phyloP scores from a whole-genome alignment of 2,113 vertebrate genomes.

The Paradoxurus hermaphroditus region DNA sequence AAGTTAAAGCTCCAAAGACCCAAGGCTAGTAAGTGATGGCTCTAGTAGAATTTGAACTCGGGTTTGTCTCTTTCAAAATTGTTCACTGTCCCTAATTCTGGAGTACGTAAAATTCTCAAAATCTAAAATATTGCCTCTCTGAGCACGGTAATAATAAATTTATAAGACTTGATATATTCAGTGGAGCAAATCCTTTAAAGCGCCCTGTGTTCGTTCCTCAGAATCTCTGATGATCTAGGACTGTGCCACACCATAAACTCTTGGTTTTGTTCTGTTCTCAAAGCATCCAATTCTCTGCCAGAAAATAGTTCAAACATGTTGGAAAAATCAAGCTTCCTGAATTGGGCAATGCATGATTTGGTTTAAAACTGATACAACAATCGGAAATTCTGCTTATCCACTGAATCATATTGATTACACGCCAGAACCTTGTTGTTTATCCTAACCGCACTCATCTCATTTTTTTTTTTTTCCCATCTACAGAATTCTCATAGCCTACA shows the following conservation, averaged over 20 bases:
- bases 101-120: background rate
- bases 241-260: background rate
- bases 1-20: background rate
- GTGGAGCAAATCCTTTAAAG: background rate
- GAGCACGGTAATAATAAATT: background rate
- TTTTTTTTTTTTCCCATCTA: constrained; percentile 9
- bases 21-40: background rate
- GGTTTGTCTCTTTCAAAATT: constrained; percentile 14
- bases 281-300: constrained; percentile 4
- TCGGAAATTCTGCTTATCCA: constrained; percentile 36
- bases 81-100: background rate
- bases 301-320: constrained; percentile 5
- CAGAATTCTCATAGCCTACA: constrained; percentile 7
- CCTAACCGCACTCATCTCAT: background rate
- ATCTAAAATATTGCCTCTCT: background rate
- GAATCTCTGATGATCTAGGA: background rate
- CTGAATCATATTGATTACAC: constrained; percentile 17
- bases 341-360: background rate
- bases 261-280: constrained; percentile 13
- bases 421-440: background rate
- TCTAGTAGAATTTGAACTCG: background rate
- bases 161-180: background rate
- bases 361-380: constrained; percentile 57
- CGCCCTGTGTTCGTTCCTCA: background rate
- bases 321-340: constrained; percentile 47